Conservation (phyloP, 2,888 invertebrate species). For the Lingula anatina region DNA sequence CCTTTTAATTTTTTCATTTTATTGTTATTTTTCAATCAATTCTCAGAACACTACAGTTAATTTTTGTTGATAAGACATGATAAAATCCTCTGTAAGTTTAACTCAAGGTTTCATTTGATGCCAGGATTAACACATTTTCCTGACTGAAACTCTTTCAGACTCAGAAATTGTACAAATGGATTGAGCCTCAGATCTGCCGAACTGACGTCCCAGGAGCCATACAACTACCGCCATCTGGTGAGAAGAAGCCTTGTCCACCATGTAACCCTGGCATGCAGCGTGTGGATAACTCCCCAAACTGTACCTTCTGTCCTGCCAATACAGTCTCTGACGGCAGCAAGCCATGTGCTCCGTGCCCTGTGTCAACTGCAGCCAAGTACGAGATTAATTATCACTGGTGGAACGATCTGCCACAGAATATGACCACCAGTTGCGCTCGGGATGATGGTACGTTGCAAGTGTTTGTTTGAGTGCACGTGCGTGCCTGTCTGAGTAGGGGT, state of each 20-base stretch:
- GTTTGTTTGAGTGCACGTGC: no score
- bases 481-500: no score
- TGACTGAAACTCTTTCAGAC: no score
- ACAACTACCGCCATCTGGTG: slow-evolving; percentile 47
- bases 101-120: no score
- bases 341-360: slow-evolving; percentile 25
- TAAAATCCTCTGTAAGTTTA: no score
- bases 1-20: no score
- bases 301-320: slow-evolving; percentile 55
- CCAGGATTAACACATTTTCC: no score
- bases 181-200: slow-evolving; percentile 57
- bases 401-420: slow-evolving; percentile 53
- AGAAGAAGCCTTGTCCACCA: slow-evolving; percentile 52
- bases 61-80: no score
- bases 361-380: slow-evolving; percentile 56
- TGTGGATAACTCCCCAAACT: slow-evolving; percentile 45
- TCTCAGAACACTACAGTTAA: no score
- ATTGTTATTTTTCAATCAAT: no score
- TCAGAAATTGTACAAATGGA: slow-evolving; percentile 55
- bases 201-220: slow-evolving; percentile 50
- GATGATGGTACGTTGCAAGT: slow-evolving; percentile 23
- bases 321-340: slow-evolving; percentile 51
- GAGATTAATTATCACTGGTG: slow-evolving; percentile 55
- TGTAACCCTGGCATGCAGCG: slow-evolving; percentile 58
- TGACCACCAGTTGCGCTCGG: slow-evolving; percentile 53